Base-by-base conservation (phyloP, 1,140 invertebrate species). In the Dendroctonus valens region DNA sequence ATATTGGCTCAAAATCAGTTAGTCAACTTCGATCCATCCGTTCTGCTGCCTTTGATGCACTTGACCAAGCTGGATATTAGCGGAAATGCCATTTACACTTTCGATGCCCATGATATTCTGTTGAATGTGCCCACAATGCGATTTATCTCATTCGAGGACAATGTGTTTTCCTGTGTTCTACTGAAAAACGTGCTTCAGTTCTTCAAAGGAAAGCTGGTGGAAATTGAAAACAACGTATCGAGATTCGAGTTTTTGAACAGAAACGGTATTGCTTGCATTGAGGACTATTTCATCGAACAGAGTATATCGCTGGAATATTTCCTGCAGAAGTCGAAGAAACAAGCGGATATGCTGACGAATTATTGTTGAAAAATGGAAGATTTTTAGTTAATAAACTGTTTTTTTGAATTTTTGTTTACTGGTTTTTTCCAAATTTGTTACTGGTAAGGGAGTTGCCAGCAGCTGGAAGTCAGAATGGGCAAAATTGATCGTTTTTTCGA, bases 251-350 rank as follows among this genome's bases (percentile, higher is more conserved):
- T 74, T 8, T 71, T 71, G 41, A 77, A 77, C 53, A 69, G 76
- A 15, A 72, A 74, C 50, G 75, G 75, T n/a, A 73, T 77, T 53
- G 74, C 72, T 15, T 77, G 76, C 59, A 69, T 71, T 42, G 64
- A 74, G 40, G 63, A 59, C 41, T 59, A 67, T 41, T 37, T 46
- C n/a, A 42, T 70, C 3, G 59, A 7, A n/a, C 7, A 65, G n/a
- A 42, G 38, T n/a, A 51, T 65, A 37, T 53, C 65, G 38, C 14
- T 66, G 26, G 39, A 53, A 6, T 66, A 66, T 51, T 66, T 66
- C 44, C 52, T 66, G 40, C 44, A 51, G 6, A 66, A 66, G 49
- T 41, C 64, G 7, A 40, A 50, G 37, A 37, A 66, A 52, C 26
- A 66, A 54, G 48, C 48, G 11, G 12, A 59, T 3, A 26, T 26